Evolutionary conservation across 2,888 invertebrate species (phyloP).

Genomic region (Argynnis bischoffii): DNA sequence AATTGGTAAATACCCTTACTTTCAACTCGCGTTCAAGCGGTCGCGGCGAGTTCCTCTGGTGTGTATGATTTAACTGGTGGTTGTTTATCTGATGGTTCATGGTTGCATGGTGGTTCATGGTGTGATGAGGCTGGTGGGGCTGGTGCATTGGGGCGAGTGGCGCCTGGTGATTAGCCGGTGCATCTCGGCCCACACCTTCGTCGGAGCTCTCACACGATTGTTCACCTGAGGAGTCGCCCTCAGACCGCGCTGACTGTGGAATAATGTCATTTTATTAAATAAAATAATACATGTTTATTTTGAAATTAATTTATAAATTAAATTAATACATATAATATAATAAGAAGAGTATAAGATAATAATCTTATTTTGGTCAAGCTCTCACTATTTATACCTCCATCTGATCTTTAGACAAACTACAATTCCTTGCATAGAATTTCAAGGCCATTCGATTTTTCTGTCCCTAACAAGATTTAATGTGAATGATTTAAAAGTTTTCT

Average conservation of each 20-base stretch:
- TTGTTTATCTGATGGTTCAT: constrained; percentile 51
- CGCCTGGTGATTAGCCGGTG: constrained; percentile 55
- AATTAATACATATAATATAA: too few species aligned
- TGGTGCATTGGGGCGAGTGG: constrained; percentile 48
- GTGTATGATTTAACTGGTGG: constrained; percentile 60
- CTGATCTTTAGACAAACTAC: too few species aligned
- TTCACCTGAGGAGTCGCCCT: constrained; percentile 75
- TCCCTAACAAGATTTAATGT: constrained; percentile 1
- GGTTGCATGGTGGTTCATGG: constrained; percentile 55
- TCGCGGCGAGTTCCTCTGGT: constrained; percentile 68
- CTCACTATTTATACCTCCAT: too few species aligned
- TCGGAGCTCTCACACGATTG: constrained; percentile 78
- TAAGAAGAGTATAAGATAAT: too few species aligned
- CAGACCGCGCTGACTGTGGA: constrained; percentile 72
- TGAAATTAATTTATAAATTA: too few species aligned
- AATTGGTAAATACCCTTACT: constrained; percentile 47
- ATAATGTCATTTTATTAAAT: constrained; percentile 20
- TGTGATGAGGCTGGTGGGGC: constrained; percentile 50
- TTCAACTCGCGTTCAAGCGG: constrained; percentile 70
- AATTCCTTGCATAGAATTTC: too few species aligned
- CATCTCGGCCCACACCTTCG: constrained; percentile 75
- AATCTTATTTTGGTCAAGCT: too few species aligned
- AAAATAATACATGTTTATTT: neutral
- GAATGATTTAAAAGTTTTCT: too few species aligned
- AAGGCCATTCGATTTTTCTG: too few species aligned